Conservation (phyloP, 2,888 invertebrate genomes). For the Lordiphosa fenestrarum region DNA sequence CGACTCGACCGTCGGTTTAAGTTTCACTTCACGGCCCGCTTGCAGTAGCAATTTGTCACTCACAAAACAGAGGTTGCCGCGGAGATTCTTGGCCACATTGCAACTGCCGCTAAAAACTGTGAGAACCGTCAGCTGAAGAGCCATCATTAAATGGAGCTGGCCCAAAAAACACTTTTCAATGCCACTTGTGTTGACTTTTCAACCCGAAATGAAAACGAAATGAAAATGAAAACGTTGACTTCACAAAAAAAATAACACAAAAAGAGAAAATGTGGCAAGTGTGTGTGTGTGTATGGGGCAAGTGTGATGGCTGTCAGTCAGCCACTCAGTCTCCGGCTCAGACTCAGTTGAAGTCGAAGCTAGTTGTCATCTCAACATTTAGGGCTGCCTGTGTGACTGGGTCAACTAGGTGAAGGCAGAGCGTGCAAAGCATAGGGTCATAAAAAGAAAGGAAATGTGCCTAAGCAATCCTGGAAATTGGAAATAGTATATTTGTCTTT, state of each 20-base stretch:
- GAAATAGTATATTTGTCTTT: too few relatives aligned
- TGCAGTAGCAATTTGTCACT: constrained; percentile 62
- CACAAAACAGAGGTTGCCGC: constrained; percentile 22
- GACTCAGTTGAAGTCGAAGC: constrained; percentile 15
- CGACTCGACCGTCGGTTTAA: constrained; percentile 32
- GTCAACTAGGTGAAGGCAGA: constrained; percentile 44
- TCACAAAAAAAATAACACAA: background rate
- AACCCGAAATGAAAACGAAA: constrained; percentile 47
- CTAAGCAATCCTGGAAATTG: too few relatives aligned
- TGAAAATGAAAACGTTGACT: constrained; percentile 52
- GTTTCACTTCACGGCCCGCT: constrained; percentile 39
- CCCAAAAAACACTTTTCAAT: constrained; percentile 36
- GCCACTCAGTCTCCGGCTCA: constrained; percentile 20
- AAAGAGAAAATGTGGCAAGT: constrained; percentile 3
- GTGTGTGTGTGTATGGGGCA: constrained; percentile 26
- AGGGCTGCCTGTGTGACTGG: constrained; percentile 49
- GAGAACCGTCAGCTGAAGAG: constrained; percentile 44
- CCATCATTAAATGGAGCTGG: constrained; percentile 35
- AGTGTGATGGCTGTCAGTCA: constrained; percentile 54
- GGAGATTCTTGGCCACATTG: constrained; percentile 25
- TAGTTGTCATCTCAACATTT: constrained; percentile 7
- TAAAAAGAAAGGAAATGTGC: constrained; percentile 4
- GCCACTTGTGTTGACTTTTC: constrained; percentile 57
- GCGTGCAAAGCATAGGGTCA: constrained; percentile 15
- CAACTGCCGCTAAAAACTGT: constrained; percentile 35